These are phyloP conservation scores for Loriculus beryllinus DNA, from an alignment of 2,797 vertebrate species.

Conservation along the genomic window DNA sequence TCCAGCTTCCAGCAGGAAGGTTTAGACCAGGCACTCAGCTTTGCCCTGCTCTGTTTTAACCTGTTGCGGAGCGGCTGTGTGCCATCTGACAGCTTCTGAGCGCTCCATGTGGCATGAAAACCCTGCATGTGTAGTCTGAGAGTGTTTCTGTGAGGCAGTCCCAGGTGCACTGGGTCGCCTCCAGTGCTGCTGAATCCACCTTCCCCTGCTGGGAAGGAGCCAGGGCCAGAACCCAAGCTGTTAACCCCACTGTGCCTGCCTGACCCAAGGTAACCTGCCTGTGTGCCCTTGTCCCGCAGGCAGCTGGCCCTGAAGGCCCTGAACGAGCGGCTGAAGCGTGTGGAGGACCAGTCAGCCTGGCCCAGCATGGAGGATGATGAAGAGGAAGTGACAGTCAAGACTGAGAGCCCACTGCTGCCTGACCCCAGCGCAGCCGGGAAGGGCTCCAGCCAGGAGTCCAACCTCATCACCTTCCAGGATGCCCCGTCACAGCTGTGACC, in stretches of 20 bases:
- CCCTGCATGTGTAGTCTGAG: background rate
- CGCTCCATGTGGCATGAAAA: background rate
- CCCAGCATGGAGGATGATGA: conserved; percentile 98
- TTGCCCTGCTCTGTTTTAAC: too few species aligned
- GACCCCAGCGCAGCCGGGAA: conserved; percentile 23
- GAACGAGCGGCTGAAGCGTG: conserved; percentile 93
- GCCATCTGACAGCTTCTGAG: background rate
- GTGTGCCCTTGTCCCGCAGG: conserved; percentile 69
- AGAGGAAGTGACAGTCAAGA: conserved; percentile 83
- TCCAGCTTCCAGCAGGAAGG: background rate
- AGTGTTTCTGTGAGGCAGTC: background rate
- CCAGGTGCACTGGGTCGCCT: fast-evolving
- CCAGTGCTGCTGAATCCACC: background rate
- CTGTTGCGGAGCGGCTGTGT: fast-evolving
- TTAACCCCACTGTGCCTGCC: background rate
- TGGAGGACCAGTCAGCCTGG: conserved; percentile 94
- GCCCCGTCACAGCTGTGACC: conserved; percentile 85
- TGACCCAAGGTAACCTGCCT: background rate
- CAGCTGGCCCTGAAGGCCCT: conserved; percentile 96
- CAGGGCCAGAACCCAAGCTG: background rate
- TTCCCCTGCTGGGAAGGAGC: background rate
- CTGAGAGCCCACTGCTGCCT: conserved; percentile 78
- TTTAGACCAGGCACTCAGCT: background rate
- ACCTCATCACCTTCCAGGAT: conserved; percentile 92
- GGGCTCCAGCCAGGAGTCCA: conserved; percentile 81